Evolutionary conservation across 2,888 invertebrate species (phyloP), one percentile per base, ranked within the genome.

Genomic region (Eurois occulta): DNA sequence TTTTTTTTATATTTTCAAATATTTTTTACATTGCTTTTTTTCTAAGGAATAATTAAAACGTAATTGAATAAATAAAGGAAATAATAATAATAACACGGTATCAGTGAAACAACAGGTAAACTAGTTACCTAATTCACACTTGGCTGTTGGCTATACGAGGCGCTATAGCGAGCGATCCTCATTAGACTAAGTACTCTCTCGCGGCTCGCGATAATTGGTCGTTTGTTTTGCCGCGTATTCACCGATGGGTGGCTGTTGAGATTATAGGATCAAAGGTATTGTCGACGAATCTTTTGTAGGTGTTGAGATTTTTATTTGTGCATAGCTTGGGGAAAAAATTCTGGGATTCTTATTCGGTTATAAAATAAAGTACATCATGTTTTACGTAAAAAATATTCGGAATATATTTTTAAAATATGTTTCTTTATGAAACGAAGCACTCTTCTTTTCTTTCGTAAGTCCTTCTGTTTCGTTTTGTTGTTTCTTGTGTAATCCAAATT

Each of bases 111-210:
- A 75, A 66, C n/a, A 38, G 46, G 55, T 77, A 46, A 77, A n/a
- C 28, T 46, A 67, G 43, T 78, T 60, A 60, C 21, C 70, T 81
- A 78, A 78, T 78, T 78, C 38, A 66, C 58, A 70, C 38, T 62
- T 55, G 66, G 35, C n/a, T 41, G 48, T 52, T 60, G 78, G 38
- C 38, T 58, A 32, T 58, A 32, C 28, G 48, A 60, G 60, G 65
- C 55, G 70, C 46, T 70, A 55, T 60, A 41, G 46, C 70, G 70
- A 41, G 32, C 52, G 32, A 46, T 84, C 52, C 84, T 78, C 80
- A 79, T 81, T 71, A 84, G 18, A 16, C 60, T 67, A 84, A 84
- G 80, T 80, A 84, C 69, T 46, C 78, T 52, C 52, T 28, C 65
- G 67, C 16, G 18, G 78, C 8, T 60, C 52, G 8, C 24, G 32